These are phyloP conservation scores for Dioctria linearis DNA, from an alignment of 2,888 invertebrate species.

Conservation along the genomic window DNA sequence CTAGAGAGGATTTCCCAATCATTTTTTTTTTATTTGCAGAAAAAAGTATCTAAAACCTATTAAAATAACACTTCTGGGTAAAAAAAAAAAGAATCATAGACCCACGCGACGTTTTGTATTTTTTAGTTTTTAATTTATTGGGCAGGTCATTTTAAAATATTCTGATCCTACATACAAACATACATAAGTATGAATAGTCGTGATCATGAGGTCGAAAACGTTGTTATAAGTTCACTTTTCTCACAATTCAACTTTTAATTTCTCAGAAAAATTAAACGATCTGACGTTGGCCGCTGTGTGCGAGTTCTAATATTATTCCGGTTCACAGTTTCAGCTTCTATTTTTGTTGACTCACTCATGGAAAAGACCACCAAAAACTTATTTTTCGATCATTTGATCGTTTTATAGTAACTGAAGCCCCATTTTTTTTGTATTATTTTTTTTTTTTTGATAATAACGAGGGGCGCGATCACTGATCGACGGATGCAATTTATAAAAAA, in stretches of 20 bases:
- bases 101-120: slow-evolving; percentile 10
- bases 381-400: not conserved
- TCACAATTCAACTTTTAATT: slow-evolving; percentile 22
- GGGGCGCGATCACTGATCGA: slow-evolving; percentile 14
- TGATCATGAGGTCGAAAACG: not conserved
- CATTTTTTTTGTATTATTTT: not conserved
- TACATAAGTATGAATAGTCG: no score
- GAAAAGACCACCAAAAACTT: slow-evolving; percentile 38
- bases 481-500: not conserved
- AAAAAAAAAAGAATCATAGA: not conserved
- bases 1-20: not conserved
- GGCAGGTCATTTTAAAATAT: no score
- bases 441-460: slow-evolving; percentile 27
- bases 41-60: slow-evolving; percentile 4
- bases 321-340: not conserved
- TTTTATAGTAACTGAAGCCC: not conserved
- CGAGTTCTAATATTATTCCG: not conserved
- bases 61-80: not conserved
- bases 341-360: slow-evolving; percentile 27
- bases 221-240: not conserved
- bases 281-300: not conserved
- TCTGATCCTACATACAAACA: no score
- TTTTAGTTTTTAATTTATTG: no score
- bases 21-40: not conserved
- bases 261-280: slow-evolving; percentile 4